Evolutionary conservation across 1,140 invertebrate genomes (phyloP), one percentile per base, ranked within the genome.

Genomic region (Ceratoteleas bidentatus): DNA sequence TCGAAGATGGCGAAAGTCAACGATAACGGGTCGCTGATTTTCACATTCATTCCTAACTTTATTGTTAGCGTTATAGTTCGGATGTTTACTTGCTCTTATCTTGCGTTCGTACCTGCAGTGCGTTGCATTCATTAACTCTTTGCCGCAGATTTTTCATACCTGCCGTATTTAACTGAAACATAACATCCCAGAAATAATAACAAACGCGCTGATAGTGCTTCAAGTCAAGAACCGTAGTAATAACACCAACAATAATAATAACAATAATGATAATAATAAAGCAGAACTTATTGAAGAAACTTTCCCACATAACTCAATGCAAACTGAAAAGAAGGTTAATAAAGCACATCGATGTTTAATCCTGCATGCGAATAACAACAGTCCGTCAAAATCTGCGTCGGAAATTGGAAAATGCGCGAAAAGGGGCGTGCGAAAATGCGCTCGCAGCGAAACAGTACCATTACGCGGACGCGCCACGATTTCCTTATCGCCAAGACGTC

Each of bases 1-100:
- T 85, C 53, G 69, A 85, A 56, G 64, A 43, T 56, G 50, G 54
- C 61, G 64, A 69, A 73, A 78, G 69, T 73, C 81, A 40, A 40
- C 36, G 2, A 40, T 40, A 40, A 40, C 36, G 10, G 7, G 36
- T 40, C 36, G 36, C 15, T 50, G 45, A 47, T 49, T 33, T 38
- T 52, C 45, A n/a, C 47, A 50, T 62, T 68, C 24, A 68, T 56
- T 68, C 43, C 14, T 34, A 76, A 66, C 62, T 61, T 68, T 61
- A 68, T 61, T 66, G 47, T 68, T 76, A 15, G n/a, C 47, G 49
- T 61, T 68, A 54, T 38, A 61, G n/a, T 54, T 50, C 45, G 36
- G 15, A 0, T 54, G 15, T 68, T 75, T 66, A 62, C 34, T 66
- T 58, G 10, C 33, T 61, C 40, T 45, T 53, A 70, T 61, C 33